phyloP scores from a whole-genome alignment of 2,888 invertebrate genomes.

The Pyrgus malvae region DNA sequence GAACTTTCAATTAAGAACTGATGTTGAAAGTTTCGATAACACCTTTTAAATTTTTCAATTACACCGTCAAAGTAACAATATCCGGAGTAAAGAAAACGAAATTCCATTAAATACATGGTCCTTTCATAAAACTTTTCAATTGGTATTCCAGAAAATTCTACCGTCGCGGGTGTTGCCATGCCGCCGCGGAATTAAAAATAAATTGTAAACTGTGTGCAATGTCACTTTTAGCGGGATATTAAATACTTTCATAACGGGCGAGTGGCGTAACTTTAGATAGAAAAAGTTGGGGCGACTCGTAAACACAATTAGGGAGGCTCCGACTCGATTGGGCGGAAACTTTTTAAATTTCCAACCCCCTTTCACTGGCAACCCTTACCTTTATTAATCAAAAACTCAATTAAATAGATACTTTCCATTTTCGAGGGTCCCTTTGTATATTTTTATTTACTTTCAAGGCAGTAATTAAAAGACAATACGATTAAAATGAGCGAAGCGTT shows the following conservation, averaged over 20 bases:
- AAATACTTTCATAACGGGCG: conserved; percentile 65
- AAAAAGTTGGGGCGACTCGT: conserved; percentile 70
- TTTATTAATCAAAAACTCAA: conserved; percentile 57
- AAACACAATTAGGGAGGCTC: conserved; percentile 67
- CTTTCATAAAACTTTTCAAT: conserved; percentile 22
- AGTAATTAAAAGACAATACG: conserved; percentile 28
- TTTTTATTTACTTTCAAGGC: conserved; percentile 22
- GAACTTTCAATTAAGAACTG: too few species aligned
- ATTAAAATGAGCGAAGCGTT: conserved; percentile 24
- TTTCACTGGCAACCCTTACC: conserved; percentile 43
- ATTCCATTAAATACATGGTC: conserved; percentile 12
- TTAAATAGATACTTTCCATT: conserved; percentile 28
- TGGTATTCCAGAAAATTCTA: conserved; percentile 16
- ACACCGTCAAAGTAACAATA: conserved; percentile 9
- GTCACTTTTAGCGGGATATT: conserved; percentile 60
- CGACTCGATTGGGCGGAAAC: conserved; percentile 56
- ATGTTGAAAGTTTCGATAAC: too few species aligned
- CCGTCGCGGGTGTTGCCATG: conserved; percentile 4
- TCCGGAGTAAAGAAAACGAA: conserved; percentile 3
- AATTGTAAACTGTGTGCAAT: conserved; percentile 26
- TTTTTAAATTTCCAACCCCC: conserved; percentile 54
- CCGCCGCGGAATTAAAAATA: conserved; percentile 14
- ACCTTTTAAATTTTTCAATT: too few species aligned
- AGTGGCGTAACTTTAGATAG: conserved; percentile 69
- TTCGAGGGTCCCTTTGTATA: conserved; percentile 22